Evolutionary conservation across 2,113 vertebrate species (phyloP).

Genomic region (Cynocephalus volans): DNA sequence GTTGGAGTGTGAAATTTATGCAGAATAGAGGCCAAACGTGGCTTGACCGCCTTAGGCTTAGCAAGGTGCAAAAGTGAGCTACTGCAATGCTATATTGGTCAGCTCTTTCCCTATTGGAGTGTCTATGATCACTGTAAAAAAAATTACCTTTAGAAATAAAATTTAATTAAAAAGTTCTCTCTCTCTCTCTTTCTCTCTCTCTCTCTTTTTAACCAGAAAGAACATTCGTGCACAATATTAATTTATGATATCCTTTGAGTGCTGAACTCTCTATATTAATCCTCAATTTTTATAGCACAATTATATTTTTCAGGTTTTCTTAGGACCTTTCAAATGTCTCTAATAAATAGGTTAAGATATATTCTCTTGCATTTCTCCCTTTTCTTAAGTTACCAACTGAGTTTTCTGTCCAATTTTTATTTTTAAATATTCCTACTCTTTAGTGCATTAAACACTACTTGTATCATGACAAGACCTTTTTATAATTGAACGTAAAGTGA

Average conservation of each 20-base stretch:
- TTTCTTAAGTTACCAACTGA: constrained; percentile 51
- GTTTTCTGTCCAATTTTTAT: constrained; percentile 50
- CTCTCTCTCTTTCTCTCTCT: no score
- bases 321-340: constrained; percentile 56
- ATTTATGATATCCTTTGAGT: constrained; percentile 24
- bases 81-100: background rate
- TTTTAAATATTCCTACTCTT: constrained; percentile 44
- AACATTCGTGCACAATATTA: constrained; percentile 13
- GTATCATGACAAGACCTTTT: constrained; percentile 27
- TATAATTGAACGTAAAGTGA: constrained; percentile 49
- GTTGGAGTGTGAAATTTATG: constrained; percentile 84
- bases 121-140: constrained; percentile 44
- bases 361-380: constrained; percentile 55
- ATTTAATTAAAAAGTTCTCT: constrained; percentile 45
- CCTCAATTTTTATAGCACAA: constrained; percentile 15
- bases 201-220: background rate
- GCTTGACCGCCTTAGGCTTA: constrained; percentile 85
- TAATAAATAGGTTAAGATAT: constrained; percentile 47
- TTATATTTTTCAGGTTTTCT: constrained; percentile 65
- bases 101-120: background rate
- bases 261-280: background rate
- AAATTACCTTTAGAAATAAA: constrained; percentile 49
- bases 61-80: constrained; percentile 61
- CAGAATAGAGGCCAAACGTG: constrained; percentile 86
- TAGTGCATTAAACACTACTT: constrained; percentile 62